Base-by-base conservation (phyloP, 2,113 vertebrate species). In the Sylvilagus bachmani region DNA sequence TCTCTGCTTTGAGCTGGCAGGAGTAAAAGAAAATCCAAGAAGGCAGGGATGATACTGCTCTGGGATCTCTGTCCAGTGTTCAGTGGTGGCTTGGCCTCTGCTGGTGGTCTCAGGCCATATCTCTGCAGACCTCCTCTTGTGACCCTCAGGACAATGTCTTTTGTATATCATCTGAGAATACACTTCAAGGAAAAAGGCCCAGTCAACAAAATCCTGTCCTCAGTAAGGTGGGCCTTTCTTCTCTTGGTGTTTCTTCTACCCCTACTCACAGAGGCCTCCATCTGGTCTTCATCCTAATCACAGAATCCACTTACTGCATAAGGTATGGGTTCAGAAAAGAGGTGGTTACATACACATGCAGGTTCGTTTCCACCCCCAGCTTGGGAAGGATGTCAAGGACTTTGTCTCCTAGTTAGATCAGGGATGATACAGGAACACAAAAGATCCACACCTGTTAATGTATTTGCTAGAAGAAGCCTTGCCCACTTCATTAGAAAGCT, bases 381-480 rank as follows among this genome's bases (percentile, higher is more conserved):
- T 11, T 66, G 11, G 11, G n/a, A 84, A 66, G 17, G 6, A 3
- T 83, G 3, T 70, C 38, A 75, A 70, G 74, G 44, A 0, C 6
- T 70, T 91, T 36, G 90, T 61, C 19, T 55, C 6, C 4, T 17
- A 69, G 0, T 84, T 85, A 66, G n/a, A 78, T 81, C 24, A 71
- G 49, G 44, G 78, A 73, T 67, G 75, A 82, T 77, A 93, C 78
- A 70, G 69, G 36, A 93, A 93, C 66, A 24, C 2, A 71, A 38
- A 73, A 67, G n/a, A 64, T 29, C 0, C 2, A 53, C 10, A 80
- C 4, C 25, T 91, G 33, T 2, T 29, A n/a, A n/a, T n/a, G 51
- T 86, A 66, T 31, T 36, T 16, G 27, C 53, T 25, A 67, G 36
- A 78, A 67, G 36, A 78, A 95, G 31, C 11, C 3, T 84, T 69